Evolutionary conservation across 2,888 invertebrate species (phyloP).

Genomic region (Lepidocyrtinus sp.): DNA sequence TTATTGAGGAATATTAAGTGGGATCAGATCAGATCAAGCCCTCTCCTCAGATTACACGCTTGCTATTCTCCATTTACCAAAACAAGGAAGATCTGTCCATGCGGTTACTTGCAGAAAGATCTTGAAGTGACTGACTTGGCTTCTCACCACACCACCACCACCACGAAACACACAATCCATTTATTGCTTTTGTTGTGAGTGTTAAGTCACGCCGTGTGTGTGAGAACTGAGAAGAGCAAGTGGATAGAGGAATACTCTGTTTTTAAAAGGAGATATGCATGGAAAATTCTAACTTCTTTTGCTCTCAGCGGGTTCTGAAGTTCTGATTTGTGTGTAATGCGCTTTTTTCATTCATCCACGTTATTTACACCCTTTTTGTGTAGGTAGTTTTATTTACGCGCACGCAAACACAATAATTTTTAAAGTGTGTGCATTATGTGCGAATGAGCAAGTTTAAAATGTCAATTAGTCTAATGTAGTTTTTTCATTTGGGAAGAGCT

Average conservation of each 20-base stretch:
- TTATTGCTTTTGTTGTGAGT: conserved; percentile 1
- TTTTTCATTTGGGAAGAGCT: conserved; percentile 40
- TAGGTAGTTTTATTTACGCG: conserved; percentile 15
- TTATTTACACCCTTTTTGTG: conserved; percentile 17
- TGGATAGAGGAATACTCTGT: background rate
- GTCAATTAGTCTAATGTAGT: conserved; percentile 66
- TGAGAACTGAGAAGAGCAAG: conserved; percentile 10
- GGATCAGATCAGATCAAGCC: background rate
- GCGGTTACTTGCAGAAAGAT: conserved; percentile 36
- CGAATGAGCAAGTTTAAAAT: conserved; percentile 63
- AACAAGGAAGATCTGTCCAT: background rate
- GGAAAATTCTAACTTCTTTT: background rate
- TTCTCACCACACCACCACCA: background rate
- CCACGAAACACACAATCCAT: conserved; percentile 1
- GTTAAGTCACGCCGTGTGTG: background rate
- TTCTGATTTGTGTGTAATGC: conserved; percentile 2
- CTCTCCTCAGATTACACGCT: conserved; percentile 11
- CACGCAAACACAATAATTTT: conserved; percentile 10
- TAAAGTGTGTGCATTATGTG: conserved; percentile 47
- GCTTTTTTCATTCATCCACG: background rate
- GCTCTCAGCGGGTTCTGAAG: conserved; percentile 6
- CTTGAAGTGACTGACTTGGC: conserved; percentile 32
- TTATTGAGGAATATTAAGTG: conserved; percentile 9
- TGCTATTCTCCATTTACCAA: no score
- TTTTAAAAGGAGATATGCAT: background rate